phyloP scores from a whole-genome alignment of 1,140 invertebrate genomes.

The Magallana gigas region DNA sequence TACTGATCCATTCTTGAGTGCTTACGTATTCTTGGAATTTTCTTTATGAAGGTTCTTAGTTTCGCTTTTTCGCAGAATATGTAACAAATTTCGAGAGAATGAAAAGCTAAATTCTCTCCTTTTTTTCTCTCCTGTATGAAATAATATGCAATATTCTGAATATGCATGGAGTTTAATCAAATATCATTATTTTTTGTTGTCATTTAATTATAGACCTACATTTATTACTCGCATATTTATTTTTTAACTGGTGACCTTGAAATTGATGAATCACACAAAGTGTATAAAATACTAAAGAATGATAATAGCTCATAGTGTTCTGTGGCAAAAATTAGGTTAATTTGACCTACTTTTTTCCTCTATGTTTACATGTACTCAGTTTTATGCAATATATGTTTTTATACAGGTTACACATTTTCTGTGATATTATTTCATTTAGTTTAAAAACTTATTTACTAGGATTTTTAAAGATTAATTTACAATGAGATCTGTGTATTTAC shows the following conservation, averaged over 20 bases:
- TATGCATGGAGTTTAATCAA: background rate
- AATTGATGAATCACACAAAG: too few relatives aligned
- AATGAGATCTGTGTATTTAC: background rate
- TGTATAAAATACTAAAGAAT: too few relatives aligned
- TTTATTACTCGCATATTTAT: too few relatives aligned
- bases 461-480: background rate
- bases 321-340: background rate
- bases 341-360: background rate
- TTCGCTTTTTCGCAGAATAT: constrained; percentile 9
- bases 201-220: too few relatives aligned
- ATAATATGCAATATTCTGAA: background rate
- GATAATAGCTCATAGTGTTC: too few relatives aligned
- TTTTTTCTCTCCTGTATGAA: too few relatives aligned
- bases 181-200: background rate
- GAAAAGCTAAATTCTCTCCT: too few relatives aligned
- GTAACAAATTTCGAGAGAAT: background rate
- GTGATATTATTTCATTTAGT: background rate
- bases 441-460: too few relatives aligned
- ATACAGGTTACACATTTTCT: constrained; percentile 13
- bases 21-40: background rate
- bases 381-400: constrained; percentile 9
- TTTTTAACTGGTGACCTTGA: too few relatives aligned
- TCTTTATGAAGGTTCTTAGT: background rate
- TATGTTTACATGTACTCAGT: background rate
- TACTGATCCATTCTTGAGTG: background rate